Base-by-base conservation (phyloP, 1,140 invertebrate species). In the Rhysida immarginata region DNA sequence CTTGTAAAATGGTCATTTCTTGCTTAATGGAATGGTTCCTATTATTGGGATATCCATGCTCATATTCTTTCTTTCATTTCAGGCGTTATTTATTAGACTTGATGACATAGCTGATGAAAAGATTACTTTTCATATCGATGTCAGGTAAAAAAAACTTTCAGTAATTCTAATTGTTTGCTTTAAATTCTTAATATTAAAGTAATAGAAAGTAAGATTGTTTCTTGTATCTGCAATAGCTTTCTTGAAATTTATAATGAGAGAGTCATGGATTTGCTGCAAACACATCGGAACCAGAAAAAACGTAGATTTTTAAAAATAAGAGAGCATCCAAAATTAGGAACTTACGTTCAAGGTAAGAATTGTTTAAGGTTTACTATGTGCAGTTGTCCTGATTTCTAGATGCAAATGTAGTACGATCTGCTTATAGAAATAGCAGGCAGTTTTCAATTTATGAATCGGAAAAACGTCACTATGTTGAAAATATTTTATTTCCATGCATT, bases 261-360 rank as follows among this genome's bases (percentile, higher is more conserved):
- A 55, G 87, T 95, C 0, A 84, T 85, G 69, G 94, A 92, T 71
- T 72, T 93, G 42, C 70, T 93, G 11, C 81, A 83, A 53, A 79
- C 79, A 0, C 69, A 69, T 50, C 72, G 71, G 64, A 71, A 75
- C 61, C 81, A 81, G 2, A 74, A 57, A 35, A 58, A 61, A 45
- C 20, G 56, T 11, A 61, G 53, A 13, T 80, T 87, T 54, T 72
- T 96, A 2, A 76, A 82, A 62, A 91, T 97, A 21, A 73, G 94
- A 14, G 93, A 97, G 71, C 91, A 97, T 75, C 90, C 90, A 0
- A 80, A 83, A 58, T 71, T 84, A 43, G 94, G 94, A 2, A 91
- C 92, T 0, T 96, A 96, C 66, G 94, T 96, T 14, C 88, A 95
- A 72, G 88, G 90, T 66, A 55, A n/a, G n/a, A n/a, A n/a, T n/a